Base-by-base conservation (phyloP, 2,888 invertebrate genomes). In the Lydus trimaculatus region DNA sequence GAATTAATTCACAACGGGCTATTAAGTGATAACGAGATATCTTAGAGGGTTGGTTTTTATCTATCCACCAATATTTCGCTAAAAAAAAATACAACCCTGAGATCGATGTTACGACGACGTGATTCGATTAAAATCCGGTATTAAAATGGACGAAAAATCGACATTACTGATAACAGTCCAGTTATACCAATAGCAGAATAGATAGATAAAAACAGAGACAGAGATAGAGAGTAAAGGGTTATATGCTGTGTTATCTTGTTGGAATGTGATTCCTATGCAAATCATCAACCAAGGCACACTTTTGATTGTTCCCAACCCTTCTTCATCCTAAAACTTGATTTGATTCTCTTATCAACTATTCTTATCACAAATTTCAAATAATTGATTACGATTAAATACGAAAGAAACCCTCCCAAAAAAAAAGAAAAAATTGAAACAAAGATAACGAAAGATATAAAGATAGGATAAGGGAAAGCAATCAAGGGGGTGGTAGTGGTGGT, bases 251-350 rank as follows among this genome's bases (percentile, higher is more conserved):
- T 71, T 71, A 71, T 71, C 71, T 71, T 68, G 63, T 4, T 15
- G 69, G 25, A 52, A 74, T 74, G 72, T 70, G 74, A 72, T 74
- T 74, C 70, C 72, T 74, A 74, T 74, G 74, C 72, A 74, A 74
- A 74, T 74, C 71, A 71, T 69, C 65, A 56, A 56, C 63, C 48
- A 43, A 65, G 71, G 67, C 65, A 63, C 64, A 74, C 74, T 74
- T 74, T 74, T 74, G 71, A 71, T 71, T 67, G 67, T 69, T 71
- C 71, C 64, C n/a, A 31, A 64, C 33, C 68, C 58, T 62, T 66
- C n/a, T n/a, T n/a, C n/a, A n/a, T 20, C 15, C 58, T 8, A 0
- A 31, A 31, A 33, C 31, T 31, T 20, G 60, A 31, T 60, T 60
- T 60, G 31, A 31, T 60, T 60, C 15, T 31, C 60, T 60, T 60